Percentiles rank a stretch among this genome's conserved stretches.
Evolutionary conservation across 2,888 invertebrate genomes (phyloP).

Genomic region (Synergus gifuensis): DNA sequence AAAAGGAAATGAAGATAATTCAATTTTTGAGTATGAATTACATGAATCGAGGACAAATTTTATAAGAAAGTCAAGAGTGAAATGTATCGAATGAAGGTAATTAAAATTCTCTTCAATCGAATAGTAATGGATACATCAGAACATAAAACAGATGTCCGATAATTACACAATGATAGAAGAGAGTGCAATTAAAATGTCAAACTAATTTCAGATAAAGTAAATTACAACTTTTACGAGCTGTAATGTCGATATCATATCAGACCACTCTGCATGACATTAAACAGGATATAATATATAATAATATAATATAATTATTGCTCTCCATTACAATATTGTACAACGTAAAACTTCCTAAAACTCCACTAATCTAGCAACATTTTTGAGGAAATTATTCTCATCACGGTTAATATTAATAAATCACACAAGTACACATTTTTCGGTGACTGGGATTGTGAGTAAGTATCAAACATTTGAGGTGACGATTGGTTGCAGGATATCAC

Average conservation of each 20-base stretch:
- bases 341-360: background rate
- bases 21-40: background rate
- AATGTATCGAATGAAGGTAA: constrained; percentile 8
- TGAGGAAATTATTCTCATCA: background rate
- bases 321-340: background rate
- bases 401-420: too few species aligned
- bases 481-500: constrained; percentile 61
- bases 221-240: constrained; percentile 21
- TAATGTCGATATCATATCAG: constrained; percentile 27
- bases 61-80: background rate
- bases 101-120: background rate
- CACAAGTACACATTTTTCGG: background rate
- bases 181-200: constrained; percentile 2
- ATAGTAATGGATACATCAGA: constrained; percentile 3
- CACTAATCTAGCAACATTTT: background rate
- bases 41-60: background rate
- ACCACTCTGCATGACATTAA: constrained; percentile 38
- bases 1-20: background rate
- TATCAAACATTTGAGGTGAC: constrained; percentile 40
- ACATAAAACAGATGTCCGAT: constrained; percentile 25
- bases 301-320: constrained; percentile 32
- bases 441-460: background rate
- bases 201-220: constrained; percentile 3
- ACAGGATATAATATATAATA: constrained; percentile 24
- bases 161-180: constrained; percentile 2